Evolutionary conservation across 2,797 vertebrate genomes (phyloP), one percentile per base, ranked within the genome.

Genomic region (Otolemur crassicaudatus): DNA sequence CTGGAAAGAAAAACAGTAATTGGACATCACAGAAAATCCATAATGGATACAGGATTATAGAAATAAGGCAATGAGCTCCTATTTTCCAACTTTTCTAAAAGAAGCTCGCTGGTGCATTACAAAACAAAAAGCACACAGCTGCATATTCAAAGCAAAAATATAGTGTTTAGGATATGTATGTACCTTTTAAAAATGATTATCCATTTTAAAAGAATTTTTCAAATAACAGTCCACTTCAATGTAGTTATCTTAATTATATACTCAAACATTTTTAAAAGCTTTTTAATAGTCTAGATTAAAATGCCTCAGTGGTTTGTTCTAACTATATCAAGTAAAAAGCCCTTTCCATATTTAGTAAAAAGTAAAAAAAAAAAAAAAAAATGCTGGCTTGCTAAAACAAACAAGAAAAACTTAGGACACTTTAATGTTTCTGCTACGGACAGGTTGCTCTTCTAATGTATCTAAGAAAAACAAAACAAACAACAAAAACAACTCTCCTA

Each of bases 241-340:
- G 34, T 20, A 82, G 81, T 89, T 67, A 60, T 58, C 70, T 93
- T 90, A 89, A 84, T 75, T 65, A 93, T 53, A 37, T 46, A 34
- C 72, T 14, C 76, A 87, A 73, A 90, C 25, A 63, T 53, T 53
- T 53, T 53, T 43, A 93, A 90, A 81, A 53, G n/a, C 29, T 83
- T 76, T 82, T 72, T n/a, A 79, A 70, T 40, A 72, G 37, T 37
- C 19, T 43, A 34, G n/a, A 77, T 80, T 82, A 86, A 87, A 87
- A 92, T 31, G 34, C 63, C 14, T 34, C 17, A 22, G 37, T 25
- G 67, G 27, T 14, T 84, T 31, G 12, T 61, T 83, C 70, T 16
- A 6, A 65, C 7, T 61, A 5, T 27, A 17, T 63, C 63, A 69
- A 90, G 34, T 60, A 43, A 67, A 79, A 43, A 40, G 0, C 0